Evolutionary conservation across 2,888 invertebrate species (phyloP).

Genomic region (Ommatoiulus sabulosus): DNA sequence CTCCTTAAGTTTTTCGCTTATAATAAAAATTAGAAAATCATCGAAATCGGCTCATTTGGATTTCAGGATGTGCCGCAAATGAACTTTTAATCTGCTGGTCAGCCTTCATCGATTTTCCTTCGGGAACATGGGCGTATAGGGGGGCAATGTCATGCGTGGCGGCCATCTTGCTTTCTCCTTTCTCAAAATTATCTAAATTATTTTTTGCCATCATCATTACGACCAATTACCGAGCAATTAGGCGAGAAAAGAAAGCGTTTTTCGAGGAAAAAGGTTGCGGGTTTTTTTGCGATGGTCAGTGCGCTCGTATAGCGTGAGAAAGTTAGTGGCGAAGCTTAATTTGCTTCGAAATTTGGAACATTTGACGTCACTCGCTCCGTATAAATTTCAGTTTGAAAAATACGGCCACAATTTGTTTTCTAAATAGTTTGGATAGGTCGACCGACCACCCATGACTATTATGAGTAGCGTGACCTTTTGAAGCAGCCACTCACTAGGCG

Average conservation of each 20-base stretch:
- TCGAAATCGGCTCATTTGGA: background rate
- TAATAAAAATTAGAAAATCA: background rate
- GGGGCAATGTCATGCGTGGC: background rate
- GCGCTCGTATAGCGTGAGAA: background rate
- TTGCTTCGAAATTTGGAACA: background rate
- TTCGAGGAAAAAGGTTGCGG: background rate
- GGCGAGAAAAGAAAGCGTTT: background rate
- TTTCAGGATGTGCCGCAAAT: background rate
- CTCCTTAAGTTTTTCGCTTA: background rate
- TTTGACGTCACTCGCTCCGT: background rate
- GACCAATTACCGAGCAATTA: slow-evolving; percentile 14
- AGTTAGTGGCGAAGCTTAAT: background rate
- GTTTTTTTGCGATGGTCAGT: background rate
- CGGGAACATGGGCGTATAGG: background rate
- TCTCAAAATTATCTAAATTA: slow-evolving; percentile 10
- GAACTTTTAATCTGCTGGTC: background rate
- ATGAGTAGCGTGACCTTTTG: no score
- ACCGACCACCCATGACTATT: no score
- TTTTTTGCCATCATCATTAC: slow-evolving; percentile 17
- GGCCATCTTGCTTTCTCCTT: background rate
- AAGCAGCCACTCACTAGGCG: no score
- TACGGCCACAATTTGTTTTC: no score
- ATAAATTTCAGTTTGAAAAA: no score
- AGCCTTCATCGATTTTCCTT: background rate
- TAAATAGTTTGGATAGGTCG: no score